Evolutionary conservation across 2,797 vertebrate genomes (phyloP).

Genomic region (Cygnus olor): DNA sequence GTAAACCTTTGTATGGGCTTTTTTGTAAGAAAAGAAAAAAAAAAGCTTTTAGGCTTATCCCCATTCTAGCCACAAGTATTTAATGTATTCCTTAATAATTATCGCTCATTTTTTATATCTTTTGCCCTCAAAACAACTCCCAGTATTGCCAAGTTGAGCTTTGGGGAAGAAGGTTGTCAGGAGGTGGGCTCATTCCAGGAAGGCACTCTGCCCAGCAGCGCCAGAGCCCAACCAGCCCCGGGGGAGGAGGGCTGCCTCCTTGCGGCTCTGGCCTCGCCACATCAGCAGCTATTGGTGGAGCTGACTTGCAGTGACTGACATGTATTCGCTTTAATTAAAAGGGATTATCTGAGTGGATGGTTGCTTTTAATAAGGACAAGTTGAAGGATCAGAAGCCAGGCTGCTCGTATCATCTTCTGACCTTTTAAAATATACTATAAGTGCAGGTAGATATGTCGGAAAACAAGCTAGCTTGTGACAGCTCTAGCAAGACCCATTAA

Average conservation of each 20-base stretch:
- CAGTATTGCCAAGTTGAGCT: background rate
- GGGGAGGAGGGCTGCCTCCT: background rate
- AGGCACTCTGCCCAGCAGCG: background rate
- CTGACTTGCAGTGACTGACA: background rate
- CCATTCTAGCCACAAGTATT: background rate
- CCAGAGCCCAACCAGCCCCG: background rate
- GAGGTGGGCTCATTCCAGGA: background rate
- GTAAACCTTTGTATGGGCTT: background rate
- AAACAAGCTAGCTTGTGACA: background rate
- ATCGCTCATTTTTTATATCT: background rate
- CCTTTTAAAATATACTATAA: background rate
- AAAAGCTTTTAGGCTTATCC: background rate
- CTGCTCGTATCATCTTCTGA: background rate
- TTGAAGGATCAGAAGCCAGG: background rate
- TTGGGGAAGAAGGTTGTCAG: background rate
- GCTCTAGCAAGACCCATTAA: background rate
- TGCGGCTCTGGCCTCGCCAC: background rate
- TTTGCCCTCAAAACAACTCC: background rate
- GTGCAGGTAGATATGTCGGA: background rate
- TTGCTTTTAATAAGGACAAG: background rate
- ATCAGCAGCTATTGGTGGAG: background rate
- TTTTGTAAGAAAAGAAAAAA: background rate
- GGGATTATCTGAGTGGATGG: background rate
- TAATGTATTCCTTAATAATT: background rate
- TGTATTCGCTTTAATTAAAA: background rate